Evolutionary conservation across 2,113 vertebrate species (phyloP), one percentile per base, ranked within the genome.

Genomic region (Nicator chloris): DNA sequence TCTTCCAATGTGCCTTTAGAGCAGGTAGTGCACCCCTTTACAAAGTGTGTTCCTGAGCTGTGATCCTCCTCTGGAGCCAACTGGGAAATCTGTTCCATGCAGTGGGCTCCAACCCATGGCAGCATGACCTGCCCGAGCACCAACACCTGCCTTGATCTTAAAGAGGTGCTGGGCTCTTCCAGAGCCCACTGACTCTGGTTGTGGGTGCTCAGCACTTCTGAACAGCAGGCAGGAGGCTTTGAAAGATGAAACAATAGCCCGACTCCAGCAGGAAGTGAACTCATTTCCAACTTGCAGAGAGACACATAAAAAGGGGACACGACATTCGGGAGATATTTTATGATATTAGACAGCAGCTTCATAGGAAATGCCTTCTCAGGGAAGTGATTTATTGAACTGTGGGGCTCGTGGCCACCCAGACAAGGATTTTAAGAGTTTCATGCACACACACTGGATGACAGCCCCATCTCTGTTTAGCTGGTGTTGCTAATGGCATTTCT

Each of bases 321-420:
- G 93, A 96, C 92, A 90, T 66, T 51, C 42, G 28, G 24, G 88
- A 86, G 47, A 75, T 95, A 88, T 96, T 97, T 97, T 66, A 97
- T 97, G 77, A 26, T 66, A 22, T 47, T 18, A 70, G 96, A 94
- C 92, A 93, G 96, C 76, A 93, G 31, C 93, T 81, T 83, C 95
- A 68, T 35, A 83, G 87, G 82, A 93, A 95, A 87, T 82, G 92
- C 92, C 94, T 86, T 91, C 90, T 78, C 66, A 24, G 76, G 64
- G 75, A 71, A 50, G 73, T 66, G 94, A 95, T 95, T 95, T 95
- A 90, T 40, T 49, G 44, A 15, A 20, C 82, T 73, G 27, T 71
- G 70, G 82, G 71, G 94, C 71, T 83, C 54, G 0, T 9, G 69
- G 94, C 79, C 85, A 93, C 88, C 2, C 7, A 88, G 82, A 83